phyloP scores from a whole-genome alignment of 2,113 vertebrate genomes.

The Fukomys damarensis region DNA sequence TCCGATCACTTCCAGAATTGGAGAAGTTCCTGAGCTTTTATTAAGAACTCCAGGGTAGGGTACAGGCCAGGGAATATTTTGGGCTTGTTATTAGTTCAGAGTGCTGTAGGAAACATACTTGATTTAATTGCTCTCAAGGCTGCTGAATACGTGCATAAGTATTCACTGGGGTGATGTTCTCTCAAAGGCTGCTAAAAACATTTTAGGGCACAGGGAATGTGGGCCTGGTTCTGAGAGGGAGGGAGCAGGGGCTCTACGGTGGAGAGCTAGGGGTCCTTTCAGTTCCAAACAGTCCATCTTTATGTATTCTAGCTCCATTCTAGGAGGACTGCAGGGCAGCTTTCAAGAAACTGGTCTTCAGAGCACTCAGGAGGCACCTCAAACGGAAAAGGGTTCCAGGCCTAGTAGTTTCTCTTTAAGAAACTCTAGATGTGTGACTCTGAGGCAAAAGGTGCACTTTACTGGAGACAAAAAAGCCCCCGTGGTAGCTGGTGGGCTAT shows the following conservation, averaged over 20 bases:
- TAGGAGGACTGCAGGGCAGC: not conserved
- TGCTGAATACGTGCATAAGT: not conserved
- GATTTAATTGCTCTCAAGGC: not conserved
- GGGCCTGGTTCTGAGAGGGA: not conserved
- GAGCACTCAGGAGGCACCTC: constrained; percentile 43
- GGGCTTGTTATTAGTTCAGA: not conserved
- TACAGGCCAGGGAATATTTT: constrained; percentile 3
- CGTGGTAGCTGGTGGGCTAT: not conserved
- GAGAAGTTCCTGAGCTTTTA: constrained; percentile 26
- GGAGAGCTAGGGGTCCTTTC: not conserved
- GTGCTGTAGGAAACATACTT: not conserved
- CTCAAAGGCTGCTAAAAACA: not conserved
- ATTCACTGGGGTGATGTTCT: not conserved
- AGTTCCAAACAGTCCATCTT: not conserved
- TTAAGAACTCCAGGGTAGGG: constrained; percentile 51
- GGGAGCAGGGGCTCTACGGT: not conserved
- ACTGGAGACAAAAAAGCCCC: constrained; percentile 29
- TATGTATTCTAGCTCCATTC: not conserved
- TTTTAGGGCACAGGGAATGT: not conserved
- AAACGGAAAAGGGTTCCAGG: constrained; percentile 45
- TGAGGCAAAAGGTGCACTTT: constrained; percentile 52
- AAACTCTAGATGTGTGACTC: constrained; percentile 66
- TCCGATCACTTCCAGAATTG: constrained; percentile 17
- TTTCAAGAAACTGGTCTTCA: constrained; percentile 55
- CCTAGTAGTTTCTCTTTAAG: constrained; percentile 64